Percentiles rank a stretch among this genome's conserved stretches.
These are phyloP conservation scores for Stenoptilia bipunctidactyla DNA, from an alignment of 2,888 invertebrate species.

Conservation along the genomic window DNA sequence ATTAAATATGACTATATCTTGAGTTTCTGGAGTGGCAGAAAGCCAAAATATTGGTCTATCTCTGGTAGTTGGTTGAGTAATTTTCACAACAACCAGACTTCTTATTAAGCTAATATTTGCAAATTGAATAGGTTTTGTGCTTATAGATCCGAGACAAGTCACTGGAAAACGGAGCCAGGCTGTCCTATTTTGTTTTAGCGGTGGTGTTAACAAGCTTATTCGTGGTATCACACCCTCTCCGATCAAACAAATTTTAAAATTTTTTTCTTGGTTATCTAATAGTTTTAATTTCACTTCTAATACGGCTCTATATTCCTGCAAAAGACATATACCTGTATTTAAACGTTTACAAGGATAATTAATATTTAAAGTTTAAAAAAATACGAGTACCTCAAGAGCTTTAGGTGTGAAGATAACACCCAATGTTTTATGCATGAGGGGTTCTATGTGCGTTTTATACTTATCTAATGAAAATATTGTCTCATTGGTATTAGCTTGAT, in stretches of 20 bases:
- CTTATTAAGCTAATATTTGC: conserved; percentile 46
- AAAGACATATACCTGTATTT: too few relatives aligned
- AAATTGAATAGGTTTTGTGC: conserved; percentile 33
- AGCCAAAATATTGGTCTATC: conserved; percentile 46
- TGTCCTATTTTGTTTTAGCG: conserved; percentile 29
- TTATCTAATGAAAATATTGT: conserved; percentile 52
- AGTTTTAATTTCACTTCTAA: conserved; percentile 52
- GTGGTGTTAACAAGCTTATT: conserved; percentile 37
- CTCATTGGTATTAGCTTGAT: conserved; percentile 38
- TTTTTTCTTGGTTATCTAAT: conserved; percentile 43
- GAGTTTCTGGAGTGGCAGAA: conserved; percentile 15
- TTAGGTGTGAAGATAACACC: conserved; percentile 52
- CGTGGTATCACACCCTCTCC: conserved; percentile 61
- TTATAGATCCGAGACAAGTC: conserved; percentile 51
- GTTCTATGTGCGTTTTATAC: conserved; percentile 51
- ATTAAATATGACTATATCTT: conserved; percentile 20
- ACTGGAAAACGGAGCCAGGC: conserved; percentile 40
- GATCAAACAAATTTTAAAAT: conserved; percentile 52
- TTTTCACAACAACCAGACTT: conserved; percentile 28
- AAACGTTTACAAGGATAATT: too few relatives aligned
- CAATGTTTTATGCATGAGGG: conserved; percentile 46
- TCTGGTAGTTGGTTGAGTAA: conserved; percentile 28
- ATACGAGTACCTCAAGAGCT: conserved; percentile 46
- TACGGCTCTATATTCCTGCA: conserved; percentile 55
- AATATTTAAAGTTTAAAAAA: too few relatives aligned